Base-by-base conservation (phyloP, 1,140 invertebrate genomes). In the Lanistes nyassanus region DNA sequence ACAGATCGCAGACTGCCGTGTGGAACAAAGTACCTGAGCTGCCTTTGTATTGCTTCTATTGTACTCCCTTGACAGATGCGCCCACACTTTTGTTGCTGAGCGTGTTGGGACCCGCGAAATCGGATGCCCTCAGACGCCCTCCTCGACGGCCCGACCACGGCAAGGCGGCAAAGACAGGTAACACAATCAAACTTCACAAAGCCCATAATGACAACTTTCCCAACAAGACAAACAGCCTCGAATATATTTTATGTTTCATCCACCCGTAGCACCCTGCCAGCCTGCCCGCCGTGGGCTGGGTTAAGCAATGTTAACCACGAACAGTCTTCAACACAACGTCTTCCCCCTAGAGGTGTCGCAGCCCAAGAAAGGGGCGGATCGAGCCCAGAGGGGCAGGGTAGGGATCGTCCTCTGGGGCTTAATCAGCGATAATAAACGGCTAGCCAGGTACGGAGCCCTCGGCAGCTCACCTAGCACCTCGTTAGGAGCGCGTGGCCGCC, bases 391-490 rank as follows among this genome's bases (percentile, higher is more conserved):
- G 56, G 23, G n/a, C 9, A n/a, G 56, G 23, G 23, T 11, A 31
- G 9, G 29, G 56, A 60, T 26, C 56, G 29, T 60, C 56, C 56
- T 60, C 56, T 23, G 29, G n/a, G 56, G 56, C n/a, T 60, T 60
- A 60, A 60, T 60, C 56, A 60, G 23, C 13, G 56, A 60, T 60
- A 60, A 60, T 60, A 60, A 60, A 60, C 56, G 56, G 56, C 56
- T 60, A 23, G 56, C 56, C 56, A 60, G 56, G 56, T 60, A 60
- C 56, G 56, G 23, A 23, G 56, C 23, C 56, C 9, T 16, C 13
- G 13, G 9, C 0, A n/a, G n/a, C 56, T 60, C 56, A 60, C 56
- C 56, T 60, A n/a, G 56, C 13, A 60, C 23, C 56, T 60, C 56
- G 56, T 60, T 60, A 60, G 56, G 9, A 31, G 56, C 56, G 29